Conservation (phyloP, 1,140 invertebrate genomes). For the Bemisia tabaci region DNA sequence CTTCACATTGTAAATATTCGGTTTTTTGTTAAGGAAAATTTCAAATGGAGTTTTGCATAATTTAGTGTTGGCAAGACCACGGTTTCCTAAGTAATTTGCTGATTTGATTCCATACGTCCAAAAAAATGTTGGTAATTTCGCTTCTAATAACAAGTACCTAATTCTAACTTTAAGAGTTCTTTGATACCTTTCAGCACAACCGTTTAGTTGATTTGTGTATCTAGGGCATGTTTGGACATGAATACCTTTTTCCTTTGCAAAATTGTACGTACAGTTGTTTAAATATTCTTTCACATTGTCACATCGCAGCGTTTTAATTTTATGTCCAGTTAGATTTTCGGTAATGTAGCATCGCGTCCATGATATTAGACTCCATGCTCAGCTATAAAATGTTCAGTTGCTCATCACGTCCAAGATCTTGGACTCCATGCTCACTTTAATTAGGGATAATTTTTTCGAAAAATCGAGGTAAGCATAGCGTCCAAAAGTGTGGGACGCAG, state of each 20-base stretch:
- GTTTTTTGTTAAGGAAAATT: not conserved
- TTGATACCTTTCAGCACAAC: constrained; percentile 26
- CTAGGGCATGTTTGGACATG: constrained; percentile 20
- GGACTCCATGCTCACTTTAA: too few species aligned
- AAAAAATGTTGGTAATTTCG: constrained; percentile 6
- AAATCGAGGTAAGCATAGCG: too few species aligned
- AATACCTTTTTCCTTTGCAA: constrained; percentile 24
- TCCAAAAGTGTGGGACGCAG: too few species aligned
- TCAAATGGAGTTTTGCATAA: not conserved
- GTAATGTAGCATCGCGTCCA: too few species aligned
- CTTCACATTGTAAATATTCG: not conserved
- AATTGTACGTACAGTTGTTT: constrained; percentile 10
- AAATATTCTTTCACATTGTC: constrained; percentile 20
- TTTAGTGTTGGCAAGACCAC: not conserved
- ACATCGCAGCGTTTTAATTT: constrained; percentile 13
- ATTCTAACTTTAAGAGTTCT: constrained; percentile 14
- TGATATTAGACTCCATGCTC: too few species aligned
- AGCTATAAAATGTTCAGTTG: too few species aligned
- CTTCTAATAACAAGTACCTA: constrained; percentile 1
- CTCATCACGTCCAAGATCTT: too few species aligned
- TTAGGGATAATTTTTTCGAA: too few species aligned
- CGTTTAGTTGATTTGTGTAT: constrained; percentile 30
- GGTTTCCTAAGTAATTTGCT: not conserved
- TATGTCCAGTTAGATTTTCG: not conserved
- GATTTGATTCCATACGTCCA: constrained; percentile 7